Conservation (phyloP, 2,888 invertebrate species). For the Tyria jacobaeae region DNA sequence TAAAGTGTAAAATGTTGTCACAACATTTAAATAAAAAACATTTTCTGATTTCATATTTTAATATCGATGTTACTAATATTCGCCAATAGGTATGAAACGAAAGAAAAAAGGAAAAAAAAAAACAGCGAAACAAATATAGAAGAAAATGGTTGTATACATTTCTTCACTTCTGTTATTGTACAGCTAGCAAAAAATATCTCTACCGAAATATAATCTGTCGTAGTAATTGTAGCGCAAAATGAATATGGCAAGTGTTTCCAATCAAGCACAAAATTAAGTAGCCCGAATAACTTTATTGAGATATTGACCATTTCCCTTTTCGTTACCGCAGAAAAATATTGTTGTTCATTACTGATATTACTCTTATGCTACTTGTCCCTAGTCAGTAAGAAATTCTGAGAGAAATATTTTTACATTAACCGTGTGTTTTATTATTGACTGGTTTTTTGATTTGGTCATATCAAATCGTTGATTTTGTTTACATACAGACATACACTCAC, state of each 20-base stretch:
- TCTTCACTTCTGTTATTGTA: conserved; percentile 1
- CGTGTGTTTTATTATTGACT: neutral
- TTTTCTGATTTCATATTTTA: no score
- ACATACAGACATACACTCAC: no score
- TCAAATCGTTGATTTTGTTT: neutral
- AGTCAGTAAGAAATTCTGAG: neutral
- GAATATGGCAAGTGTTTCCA: conserved; percentile 12
- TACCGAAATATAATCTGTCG: neutral
- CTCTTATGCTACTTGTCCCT: no score
- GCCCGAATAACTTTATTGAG: conserved; percentile 11
- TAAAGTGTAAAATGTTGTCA: no score
- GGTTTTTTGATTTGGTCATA: neutral
- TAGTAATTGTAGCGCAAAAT: conserved; percentile 18
- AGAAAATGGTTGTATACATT: no score
- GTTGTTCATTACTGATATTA: neutral
- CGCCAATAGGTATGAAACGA: no score
- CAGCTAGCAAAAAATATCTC: neutral
- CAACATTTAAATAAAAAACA: no score
- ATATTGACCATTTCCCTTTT: conserved; percentile 5
- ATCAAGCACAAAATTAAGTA: conserved; percentile 23
- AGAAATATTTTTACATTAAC: neutral
- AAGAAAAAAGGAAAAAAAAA: no score
- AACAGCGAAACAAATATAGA: no score
- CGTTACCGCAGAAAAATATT: neutral
- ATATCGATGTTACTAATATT: no score